phyloP scores from a whole-genome alignment of 64 coral and sea anemone genomes.

The Porites australiensis region DNA sequence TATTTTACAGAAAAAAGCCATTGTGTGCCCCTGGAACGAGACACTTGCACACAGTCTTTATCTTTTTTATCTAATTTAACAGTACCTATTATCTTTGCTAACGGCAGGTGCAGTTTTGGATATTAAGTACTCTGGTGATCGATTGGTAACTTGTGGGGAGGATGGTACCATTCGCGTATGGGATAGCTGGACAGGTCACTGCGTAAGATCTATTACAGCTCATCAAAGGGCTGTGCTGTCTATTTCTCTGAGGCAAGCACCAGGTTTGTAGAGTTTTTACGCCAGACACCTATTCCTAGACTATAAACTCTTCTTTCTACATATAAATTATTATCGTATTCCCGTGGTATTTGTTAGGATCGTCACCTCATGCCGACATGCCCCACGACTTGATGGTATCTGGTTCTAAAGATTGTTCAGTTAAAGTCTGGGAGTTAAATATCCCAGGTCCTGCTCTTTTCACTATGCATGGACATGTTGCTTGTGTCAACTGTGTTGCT shows the following conservation, averaged over 20 bases:
- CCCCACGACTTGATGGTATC: constrained; percentile 81
- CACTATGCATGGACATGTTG: constrained; percentile 6
- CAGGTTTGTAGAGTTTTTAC: constrained; percentile 46
- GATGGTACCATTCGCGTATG: constrained; percentile 72
- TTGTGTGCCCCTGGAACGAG: no score
- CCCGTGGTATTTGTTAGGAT: constrained; percentile 24
- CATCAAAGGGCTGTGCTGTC: constrained; percentile 61
- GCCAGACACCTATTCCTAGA: no score
- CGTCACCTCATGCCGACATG: constrained; percentile 31
- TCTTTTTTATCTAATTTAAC: no score
- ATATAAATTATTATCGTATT: no score
- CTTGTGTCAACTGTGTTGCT: constrained; percentile 45
- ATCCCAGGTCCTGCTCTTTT: background rate
- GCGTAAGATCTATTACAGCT: constrained; percentile 35
- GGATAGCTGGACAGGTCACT: constrained; percentile 68
- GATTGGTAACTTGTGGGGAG: constrained; percentile 77
- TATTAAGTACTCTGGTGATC: constrained; percentile 76
- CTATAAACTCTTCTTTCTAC: no score
- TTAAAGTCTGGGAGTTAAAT: constrained; percentile 79
- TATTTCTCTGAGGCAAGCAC: constrained; percentile 63
- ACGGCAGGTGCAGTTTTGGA: constrained; percentile 53
- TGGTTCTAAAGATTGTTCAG: constrained; percentile 76
- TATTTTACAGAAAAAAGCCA: no score
- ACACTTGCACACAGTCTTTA: no score
- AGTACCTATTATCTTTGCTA: background rate